These are phyloP conservation scores for Pheosia tremula DNA, from an alignment of 2,888 invertebrate species.

Conservation along the genomic window DNA sequence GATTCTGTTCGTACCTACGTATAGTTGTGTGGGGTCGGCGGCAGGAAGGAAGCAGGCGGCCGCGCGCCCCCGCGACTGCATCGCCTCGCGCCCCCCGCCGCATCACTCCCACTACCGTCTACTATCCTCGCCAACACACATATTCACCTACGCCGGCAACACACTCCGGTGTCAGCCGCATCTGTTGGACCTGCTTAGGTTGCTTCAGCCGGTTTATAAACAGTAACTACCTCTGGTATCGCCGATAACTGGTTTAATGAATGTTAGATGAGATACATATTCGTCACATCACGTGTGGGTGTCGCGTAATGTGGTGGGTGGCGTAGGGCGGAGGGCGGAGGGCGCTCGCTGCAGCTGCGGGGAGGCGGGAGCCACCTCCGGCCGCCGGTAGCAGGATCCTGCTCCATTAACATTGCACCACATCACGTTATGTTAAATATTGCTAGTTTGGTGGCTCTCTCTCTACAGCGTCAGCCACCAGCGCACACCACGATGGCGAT, in stretches of 20 bases:
- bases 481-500: not conserved
- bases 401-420: constrained; percentile 19
- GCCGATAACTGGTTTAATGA: too few species aligned
- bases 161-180: not conserved
- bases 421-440: not conserved
- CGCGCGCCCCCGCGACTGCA: constrained; percentile 10
- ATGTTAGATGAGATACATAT: not conserved
- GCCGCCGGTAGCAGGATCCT: constrained; percentile 10
- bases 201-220: not conserved
- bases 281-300: not conserved
- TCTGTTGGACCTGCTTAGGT: not conserved
- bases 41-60: constrained; percentile 1
- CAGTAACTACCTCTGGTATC: not conserved
- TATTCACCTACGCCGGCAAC: constrained; percentile 4
- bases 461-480: not conserved
- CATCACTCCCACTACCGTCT: constrained; percentile 6
- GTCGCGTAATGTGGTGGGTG: not conserved
- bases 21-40: not conserved
- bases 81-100: constrained; percentile 12
- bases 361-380: constrained; percentile 22
- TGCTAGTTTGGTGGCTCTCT: not conserved
- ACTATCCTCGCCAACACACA: not conserved
- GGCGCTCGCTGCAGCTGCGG: constrained; percentile 30
- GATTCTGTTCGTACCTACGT: too few species aligned
- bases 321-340: constrained; percentile 14